Base-by-base conservation (phyloP, 2,888 invertebrate genomes). In the Rhabditoides inermis region DNA sequence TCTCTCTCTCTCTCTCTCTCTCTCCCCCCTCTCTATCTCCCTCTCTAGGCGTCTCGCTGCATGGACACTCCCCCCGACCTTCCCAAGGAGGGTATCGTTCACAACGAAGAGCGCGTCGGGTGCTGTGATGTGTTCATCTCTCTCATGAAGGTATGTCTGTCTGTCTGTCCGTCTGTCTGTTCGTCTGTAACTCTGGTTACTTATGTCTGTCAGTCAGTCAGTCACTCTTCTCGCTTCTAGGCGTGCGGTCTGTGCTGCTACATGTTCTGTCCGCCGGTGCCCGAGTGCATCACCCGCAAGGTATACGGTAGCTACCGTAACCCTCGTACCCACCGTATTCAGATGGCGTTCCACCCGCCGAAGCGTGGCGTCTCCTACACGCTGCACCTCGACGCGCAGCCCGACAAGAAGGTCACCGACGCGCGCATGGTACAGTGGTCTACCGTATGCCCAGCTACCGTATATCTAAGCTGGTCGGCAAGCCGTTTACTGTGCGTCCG, bases 261-360 rank as follows among this genome's bases (percentile, higher is more conserved):
- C 53, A 51, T 68, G 23, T 44, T 56, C 20, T 71, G 71, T 46
- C 71, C 70, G 6, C 71, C 71, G 23, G 53, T 70, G 23, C 71
- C 71, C 6, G 58, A 58, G 12, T 35, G 51, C n/a, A 58, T 71
- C 49, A 58, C 63, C 12, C 51, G 66, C 10, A 71, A 71, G 45
- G 28, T 61, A n/a, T n/a, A n/a, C n/a, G n/a, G n/a, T n/a, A n/a
- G n/a, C n/a, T n/a, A n/a, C n/a, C n/a, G n/a, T n/a, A n/a, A n/a
- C n/a, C n/a, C n/a, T n/a, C n/a, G n/a, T n/a, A n/a, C n/a, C n/a
- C n/a, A n/a, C n/a, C n/a, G n/a, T 25, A 7, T 23, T 25, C 42
- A 60, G 40, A 26, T 69, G n/a, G 69, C 71, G 26, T 71, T 70
- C 52, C 68, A 69, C 49, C 70, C 71, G 15, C 70, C 69, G 6